Conservation (phyloP, 2,113 vertebrate species). For the Lathamus discolor region DNA sequence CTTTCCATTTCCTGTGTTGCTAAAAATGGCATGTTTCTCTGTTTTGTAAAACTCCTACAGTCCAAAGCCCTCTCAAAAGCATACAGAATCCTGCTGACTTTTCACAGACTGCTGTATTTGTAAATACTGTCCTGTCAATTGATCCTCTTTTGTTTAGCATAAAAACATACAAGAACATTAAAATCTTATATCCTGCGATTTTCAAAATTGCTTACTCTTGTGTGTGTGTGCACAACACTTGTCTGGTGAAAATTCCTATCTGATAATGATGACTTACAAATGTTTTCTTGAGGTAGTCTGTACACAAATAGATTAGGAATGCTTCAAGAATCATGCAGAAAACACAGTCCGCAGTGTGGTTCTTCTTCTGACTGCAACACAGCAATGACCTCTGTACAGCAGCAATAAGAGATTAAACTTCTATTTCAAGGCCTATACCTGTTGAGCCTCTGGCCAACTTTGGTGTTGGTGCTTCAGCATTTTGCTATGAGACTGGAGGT, state of each 20-base stretch:
- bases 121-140: neutral
- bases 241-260: neutral
- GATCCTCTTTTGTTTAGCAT: neutral
- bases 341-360: neutral
- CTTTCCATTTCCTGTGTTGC: neutral
- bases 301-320: neutral
- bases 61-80: neutral
- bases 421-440: neutral
- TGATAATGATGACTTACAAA: neutral
- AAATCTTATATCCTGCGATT: neutral
- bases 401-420: neutral
- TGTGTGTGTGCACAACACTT: neutral
- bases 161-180: neutral
- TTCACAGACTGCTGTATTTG: neutral
- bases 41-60: neutral
- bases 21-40: neutral
- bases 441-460: neutral
- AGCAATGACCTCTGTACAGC: neutral
- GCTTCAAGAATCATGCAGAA: neutral
- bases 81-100: neutral
- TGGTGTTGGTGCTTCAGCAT: neutral
- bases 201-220: neutral
- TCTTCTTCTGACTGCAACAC: neutral
- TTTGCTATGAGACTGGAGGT: neutral
- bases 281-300: conserved; percentile 4